Conservation (phyloP, 1,140 invertebrate species). For the Proales similis region DNA sequence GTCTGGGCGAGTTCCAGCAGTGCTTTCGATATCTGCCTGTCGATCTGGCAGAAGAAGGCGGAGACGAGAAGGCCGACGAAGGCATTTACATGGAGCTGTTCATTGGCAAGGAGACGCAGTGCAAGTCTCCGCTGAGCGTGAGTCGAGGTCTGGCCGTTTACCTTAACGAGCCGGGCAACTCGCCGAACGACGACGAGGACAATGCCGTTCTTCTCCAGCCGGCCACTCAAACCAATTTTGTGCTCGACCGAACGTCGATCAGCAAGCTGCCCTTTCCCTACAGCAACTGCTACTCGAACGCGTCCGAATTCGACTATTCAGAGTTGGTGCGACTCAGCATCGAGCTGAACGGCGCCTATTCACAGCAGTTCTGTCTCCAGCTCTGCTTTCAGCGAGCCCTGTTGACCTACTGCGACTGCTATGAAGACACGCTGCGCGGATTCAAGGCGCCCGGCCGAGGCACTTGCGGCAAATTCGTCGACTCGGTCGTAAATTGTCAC, state of each 20-base stretch:
- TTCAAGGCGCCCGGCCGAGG: too few relatives aligned
- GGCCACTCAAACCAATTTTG: slow-evolving; percentile 25
- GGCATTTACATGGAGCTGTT: slow-evolving; percentile 16
- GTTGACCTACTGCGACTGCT: not conserved
- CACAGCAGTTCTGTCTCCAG: slow-evolving; percentile 7
- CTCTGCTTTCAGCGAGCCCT: slow-evolving; percentile 21
- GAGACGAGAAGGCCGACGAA: not conserved
- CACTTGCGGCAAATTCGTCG: too few relatives aligned
- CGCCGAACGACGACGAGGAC: not conserved
- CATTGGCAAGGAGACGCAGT: not conserved
- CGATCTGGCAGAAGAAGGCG: slow-evolving; percentile 1
- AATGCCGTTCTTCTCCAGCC: not conserved
- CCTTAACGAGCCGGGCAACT: not conserved
- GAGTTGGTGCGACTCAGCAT: not conserved
- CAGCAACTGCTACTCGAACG: not conserved
- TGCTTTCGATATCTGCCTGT: slow-evolving; percentile 21
- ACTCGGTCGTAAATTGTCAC: not conserved
- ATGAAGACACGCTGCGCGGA: slow-evolving; percentile 3
- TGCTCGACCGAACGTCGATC: slow-evolving; percentile 6
- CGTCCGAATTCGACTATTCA: not conserved
- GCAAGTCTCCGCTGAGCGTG: not conserved
- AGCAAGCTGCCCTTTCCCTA: not conserved
- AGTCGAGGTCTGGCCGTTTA: slow-evolving; percentile 1
- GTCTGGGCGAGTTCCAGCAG: slow-evolving; percentile 3
- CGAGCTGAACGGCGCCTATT: not conserved